Percentiles rank a stretch among this genome's conserved stretches.
phyloP scores from a whole-genome alignment of 2,888 invertebrate species.

The Melieria omissa region DNA sequence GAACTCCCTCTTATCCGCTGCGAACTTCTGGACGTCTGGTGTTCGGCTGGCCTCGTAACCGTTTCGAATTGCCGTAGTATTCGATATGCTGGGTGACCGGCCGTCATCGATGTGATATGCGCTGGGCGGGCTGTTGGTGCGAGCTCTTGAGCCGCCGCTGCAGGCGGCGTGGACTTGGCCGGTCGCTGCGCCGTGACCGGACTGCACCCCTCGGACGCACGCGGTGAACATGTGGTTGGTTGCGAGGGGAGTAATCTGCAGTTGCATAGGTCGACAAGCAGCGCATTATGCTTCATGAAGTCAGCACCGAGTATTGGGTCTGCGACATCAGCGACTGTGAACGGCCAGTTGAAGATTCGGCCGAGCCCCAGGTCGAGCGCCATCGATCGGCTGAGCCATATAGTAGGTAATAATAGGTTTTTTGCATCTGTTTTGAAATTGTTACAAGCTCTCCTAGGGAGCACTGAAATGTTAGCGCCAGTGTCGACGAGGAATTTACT shows the following conservation, averaged over 20 bases:
- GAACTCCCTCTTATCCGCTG: slow-evolving; percentile 39
- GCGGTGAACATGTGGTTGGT: neutral
- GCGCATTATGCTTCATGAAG: slow-evolving; percentile 35
- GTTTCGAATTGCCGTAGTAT: no score
- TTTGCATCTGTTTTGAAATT: no score
- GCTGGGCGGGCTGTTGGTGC: no score
- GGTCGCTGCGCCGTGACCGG: no score
- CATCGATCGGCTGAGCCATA: slow-evolving; percentile 39
- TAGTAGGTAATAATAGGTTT: slow-evolving; percentile 9
- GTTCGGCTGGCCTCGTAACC: neutral
- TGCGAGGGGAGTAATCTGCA: neutral
- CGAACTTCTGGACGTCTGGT: slow-evolving; percentile 23
- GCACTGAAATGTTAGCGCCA: slow-evolving; percentile 36
- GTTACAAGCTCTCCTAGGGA: slow-evolving; percentile 20
- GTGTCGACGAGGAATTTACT: slow-evolving; percentile 36
- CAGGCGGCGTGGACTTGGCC: neutral
- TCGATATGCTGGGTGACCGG: no score
- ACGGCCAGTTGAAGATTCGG: slow-evolving; percentile 41
- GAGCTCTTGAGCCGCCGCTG: neutral
- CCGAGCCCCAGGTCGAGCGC: slow-evolving; percentile 15
- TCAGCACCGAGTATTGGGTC: slow-evolving; percentile 45
- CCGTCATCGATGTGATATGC: no score
- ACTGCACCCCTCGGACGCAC: neutral
- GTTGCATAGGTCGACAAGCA: slow-evolving; percentile 36
- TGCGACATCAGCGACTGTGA: slow-evolving; percentile 44